These are phyloP conservation scores for Anas georgica DNA, from an alignment of 2,797 vertebrate genomes.

Conservation along the genomic window DNA sequence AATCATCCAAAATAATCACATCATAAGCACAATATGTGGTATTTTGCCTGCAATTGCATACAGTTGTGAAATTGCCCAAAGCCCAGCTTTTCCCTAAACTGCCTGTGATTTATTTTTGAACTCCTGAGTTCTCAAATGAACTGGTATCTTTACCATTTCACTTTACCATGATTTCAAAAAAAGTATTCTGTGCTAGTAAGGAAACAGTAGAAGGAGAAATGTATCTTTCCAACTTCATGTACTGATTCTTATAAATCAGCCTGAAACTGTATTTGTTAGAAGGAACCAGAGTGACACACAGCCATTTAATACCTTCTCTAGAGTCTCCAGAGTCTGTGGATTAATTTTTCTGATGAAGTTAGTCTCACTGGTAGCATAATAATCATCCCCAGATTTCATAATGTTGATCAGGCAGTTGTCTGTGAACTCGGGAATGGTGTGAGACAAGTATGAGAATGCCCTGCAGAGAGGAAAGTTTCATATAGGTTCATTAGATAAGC, in stretches of 20 bases:
- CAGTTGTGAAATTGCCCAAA: not conserved
- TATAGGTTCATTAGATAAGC: not conserved
- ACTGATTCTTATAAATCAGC: not conserved
- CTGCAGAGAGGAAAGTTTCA: slow-evolving; percentile 65
- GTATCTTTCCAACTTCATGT: not conserved
- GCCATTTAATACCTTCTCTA: slow-evolving; percentile 81
- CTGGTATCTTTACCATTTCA: not conserved
- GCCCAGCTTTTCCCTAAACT: not conserved
- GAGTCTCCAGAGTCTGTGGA: slow-evolving; percentile 86
- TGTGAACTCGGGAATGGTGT: slow-evolving; percentile 91
- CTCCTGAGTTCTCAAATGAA: not conserved
- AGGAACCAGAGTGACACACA: not conserved
- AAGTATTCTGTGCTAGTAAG: not conserved
- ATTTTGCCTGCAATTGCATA: not conserved
- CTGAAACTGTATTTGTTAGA: not conserved
- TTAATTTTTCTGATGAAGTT: slow-evolving; percentile 93
- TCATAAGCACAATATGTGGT: not conserved
- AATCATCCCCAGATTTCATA: slow-evolving; percentile 88
- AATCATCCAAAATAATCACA: slow-evolving; percentile 3
- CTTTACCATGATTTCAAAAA: not conserved
- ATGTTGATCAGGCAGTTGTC: slow-evolving; percentile 97
- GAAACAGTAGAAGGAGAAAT: not conserved
- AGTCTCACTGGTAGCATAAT: slow-evolving; percentile 90
- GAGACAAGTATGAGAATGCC: slow-evolving; percentile 86
- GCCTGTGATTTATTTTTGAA: not conserved